These are phyloP conservation scores for Danio choprae DNA, from an alignment of 2,797 vertebrate genomes.

Conservation along the genomic window DNA sequence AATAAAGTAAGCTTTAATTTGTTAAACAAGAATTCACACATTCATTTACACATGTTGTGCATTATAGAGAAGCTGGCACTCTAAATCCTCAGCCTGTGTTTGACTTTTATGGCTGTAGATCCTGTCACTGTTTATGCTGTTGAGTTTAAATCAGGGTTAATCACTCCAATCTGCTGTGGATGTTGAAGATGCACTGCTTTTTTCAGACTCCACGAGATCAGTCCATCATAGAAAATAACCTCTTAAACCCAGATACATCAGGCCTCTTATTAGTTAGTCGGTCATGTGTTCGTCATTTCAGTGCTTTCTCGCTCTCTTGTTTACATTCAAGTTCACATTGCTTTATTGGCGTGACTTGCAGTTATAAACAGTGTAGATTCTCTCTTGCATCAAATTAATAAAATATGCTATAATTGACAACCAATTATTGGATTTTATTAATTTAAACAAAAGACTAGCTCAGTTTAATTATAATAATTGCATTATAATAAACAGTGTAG, in stretches of 20 bases:
- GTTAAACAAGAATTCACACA: too few relatives aligned
- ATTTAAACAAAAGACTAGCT: too few relatives aligned
- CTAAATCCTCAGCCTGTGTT: not conserved
- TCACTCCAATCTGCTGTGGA: conserved; percentile 6
- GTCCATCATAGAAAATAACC: not conserved
- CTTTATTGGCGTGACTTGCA: too few relatives aligned
- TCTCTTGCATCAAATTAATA: too few relatives aligned
- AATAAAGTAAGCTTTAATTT: too few relatives aligned
- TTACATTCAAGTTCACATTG: too few relatives aligned
- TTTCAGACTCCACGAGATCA: not conserved
- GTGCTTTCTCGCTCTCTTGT: not conserved
- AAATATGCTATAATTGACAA: too few relatives aligned
- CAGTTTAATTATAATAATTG: too few relatives aligned
- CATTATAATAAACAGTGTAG: too few relatives aligned
- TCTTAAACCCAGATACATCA: not conserved
- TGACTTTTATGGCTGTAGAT: not conserved
- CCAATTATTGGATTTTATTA: too few relatives aligned
- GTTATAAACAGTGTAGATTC: too few relatives aligned
- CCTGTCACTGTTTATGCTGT: not conserved
- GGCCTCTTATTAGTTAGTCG: not conserved
- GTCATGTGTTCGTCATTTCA: not conserved
- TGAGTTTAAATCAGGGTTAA: not conserved
- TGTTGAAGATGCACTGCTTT: not conserved
- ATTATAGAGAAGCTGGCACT: not conserved
- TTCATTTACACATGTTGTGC: not conserved